Base-by-base conservation (phyloP, 2,113 vertebrate genomes). In the Labrus mixtus region DNA sequence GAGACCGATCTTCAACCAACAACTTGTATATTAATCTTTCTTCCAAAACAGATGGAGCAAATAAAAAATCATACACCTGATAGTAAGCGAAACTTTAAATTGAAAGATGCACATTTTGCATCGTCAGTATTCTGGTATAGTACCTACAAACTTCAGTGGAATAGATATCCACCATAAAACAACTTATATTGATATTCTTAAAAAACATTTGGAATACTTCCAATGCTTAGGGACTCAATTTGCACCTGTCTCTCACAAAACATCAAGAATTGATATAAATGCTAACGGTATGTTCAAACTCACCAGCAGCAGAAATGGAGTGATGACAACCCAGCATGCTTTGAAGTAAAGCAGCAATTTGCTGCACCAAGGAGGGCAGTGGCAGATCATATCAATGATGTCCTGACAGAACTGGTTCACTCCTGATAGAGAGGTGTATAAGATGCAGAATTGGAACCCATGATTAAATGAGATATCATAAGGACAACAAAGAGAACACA, bases 341-440 rank as follows among this genome's bases (percentile, higher is more conserved):
- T 95, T 95, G 90, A 95, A 96, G 88, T 94, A 96, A 39, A 93
- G 59, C 70, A 96, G 86, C 68, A 95, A 56, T 86, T 95, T 95
- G 58, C 73, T 83, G 86, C 95, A 95, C 95, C 95, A 96, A 5
- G 93, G 87, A 11, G 95, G 95, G 6, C 94, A 95, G 46, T 77
- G 86, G 74, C 90, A 72, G 76, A 95, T 93, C 95, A 96, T 95
- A 53, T 95, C 95, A 41, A 95, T 36, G 22, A 96, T 95, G 82
- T 95, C 95, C 12, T 94, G 90, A 79, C 95, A 95, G 66, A 96
- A 96, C 90, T 95, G 95, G 86, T 95, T 94, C 36, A 95, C 91
- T 15, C 95, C 95, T 96, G 54, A 48, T 8, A 81, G 16, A 57
- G 60, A 58, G 25, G 61, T 39, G 4, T 78, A 39, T 60, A 64